Evolutionary conservation across 2,888 invertebrate species (phyloP).

Genomic region (Ennomos erosarius): DNA sequence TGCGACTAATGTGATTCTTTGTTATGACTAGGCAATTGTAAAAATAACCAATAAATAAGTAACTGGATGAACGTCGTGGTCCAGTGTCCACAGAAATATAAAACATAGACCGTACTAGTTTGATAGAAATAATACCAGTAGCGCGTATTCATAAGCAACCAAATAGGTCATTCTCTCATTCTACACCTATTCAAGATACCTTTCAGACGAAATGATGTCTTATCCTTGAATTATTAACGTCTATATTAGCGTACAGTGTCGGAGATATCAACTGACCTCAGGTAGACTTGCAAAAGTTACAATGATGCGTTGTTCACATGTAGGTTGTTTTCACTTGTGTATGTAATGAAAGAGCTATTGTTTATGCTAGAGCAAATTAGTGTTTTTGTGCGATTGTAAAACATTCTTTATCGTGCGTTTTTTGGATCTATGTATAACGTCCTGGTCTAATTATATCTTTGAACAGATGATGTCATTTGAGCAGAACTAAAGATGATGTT

Average conservation of each 20-base stretch:
- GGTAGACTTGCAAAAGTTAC: constrained; percentile 17
- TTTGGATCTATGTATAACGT: neutral
- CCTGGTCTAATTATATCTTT: neutral
- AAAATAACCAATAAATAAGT: too few relatives aligned
- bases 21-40: too few relatives aligned
- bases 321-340: constrained; percentile 27
- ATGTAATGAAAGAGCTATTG: constrained; percentile 22
- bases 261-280: constrained; percentile 20
- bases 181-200: neutral
- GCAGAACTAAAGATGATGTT: too few relatives aligned
- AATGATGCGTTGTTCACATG: constrained; percentile 25
- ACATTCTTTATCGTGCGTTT: constrained; percentile 18
- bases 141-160: too few relatives aligned
- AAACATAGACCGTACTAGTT: too few relatives aligned
- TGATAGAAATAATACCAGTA: too few relatives aligned
- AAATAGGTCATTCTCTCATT: neutral
- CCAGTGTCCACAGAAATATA: too few relatives aligned
- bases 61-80: too few relatives aligned
- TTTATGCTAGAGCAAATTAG: constrained; percentile 17
- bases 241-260: neutral
- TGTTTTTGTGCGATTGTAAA: constrained; percentile 19
- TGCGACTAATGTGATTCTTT: too few relatives aligned
- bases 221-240: neutral
- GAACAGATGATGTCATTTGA: too few relatives aligned
- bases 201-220: neutral